phyloP scores from a whole-genome alignment of 1,140 invertebrate genomes.

The Diabrotica undecimpunctata region DNA sequence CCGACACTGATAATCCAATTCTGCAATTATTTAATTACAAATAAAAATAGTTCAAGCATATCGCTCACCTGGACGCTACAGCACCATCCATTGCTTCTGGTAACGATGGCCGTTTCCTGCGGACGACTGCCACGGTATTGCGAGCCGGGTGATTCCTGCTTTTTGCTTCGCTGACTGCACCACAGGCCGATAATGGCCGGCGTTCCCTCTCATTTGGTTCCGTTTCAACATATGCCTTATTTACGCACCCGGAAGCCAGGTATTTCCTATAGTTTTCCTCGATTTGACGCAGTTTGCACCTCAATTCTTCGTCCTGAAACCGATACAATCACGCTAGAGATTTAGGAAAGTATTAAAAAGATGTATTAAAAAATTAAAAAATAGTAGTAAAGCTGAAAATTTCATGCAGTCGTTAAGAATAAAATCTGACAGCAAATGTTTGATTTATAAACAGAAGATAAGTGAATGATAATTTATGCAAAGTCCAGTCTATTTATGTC shows the following conservation, averaged over 20 bases:
- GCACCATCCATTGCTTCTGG: not conserved
- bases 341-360: no score
- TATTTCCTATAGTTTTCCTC: conserved; percentile 38
- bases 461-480: no score
- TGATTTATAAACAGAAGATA: no score
- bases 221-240: conserved; percentile 31
- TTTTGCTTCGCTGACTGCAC: conserved; percentile 13
- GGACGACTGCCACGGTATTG: conserved; percentile 27
- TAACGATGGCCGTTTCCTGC: conserved; percentile 24
- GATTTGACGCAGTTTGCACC: conserved; percentile 30
- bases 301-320: conserved; percentile 25
- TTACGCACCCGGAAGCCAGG: conserved; percentile 31
- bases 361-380: no score
- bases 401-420: no score
- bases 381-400: no score
- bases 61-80: conserved; percentile 5
- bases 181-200: conserved; percentile 33
- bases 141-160: conserved; percentile 24
- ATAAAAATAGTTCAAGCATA: not conserved
- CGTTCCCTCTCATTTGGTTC: conserved; percentile 25
- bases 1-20: no score
- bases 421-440: no score
- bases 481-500: no score
- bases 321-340: no score
- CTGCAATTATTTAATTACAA: no score